phyloP scores from a whole-genome alignment of 37 sponge, comb jelly and placozoan species.

The Amphimedon queenslandica region DNA sequence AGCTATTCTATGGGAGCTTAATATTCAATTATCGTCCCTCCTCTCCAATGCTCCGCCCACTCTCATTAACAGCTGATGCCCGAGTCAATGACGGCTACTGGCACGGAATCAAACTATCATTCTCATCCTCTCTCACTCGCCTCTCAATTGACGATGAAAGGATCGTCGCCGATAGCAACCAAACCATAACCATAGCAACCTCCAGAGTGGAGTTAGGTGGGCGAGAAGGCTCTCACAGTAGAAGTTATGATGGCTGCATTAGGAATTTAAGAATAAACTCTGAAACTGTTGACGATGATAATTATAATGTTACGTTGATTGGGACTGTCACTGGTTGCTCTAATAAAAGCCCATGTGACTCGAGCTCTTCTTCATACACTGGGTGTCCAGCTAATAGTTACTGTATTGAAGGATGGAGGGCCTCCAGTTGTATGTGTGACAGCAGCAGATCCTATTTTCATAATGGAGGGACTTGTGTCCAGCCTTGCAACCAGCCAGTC shows the following conservation, averaged over 20 bases:
- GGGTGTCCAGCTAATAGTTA: too few species aligned
- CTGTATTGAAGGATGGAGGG: slow-evolving; percentile 14
- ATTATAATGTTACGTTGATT: background rate
- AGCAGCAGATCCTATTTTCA: background rate
- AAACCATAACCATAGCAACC: background rate
- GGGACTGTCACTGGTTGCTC: slow-evolving; percentile 12
- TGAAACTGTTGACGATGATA: background rate
- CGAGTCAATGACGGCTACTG: slow-evolving; percentile 32
- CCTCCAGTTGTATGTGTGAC: slow-evolving; percentile 21
- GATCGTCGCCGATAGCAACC: background rate
- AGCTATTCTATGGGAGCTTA: slow-evolving; percentile 26
- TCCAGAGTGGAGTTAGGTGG: too few species aligned
- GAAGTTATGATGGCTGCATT: too few species aligned
- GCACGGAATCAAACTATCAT: slow-evolving; percentile 15
- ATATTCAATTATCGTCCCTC: background rate
- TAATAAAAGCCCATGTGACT: background rate
- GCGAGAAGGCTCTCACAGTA: too few species aligned
- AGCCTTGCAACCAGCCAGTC: too few species aligned
- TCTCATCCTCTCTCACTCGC: background rate
- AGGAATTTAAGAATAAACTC: too few species aligned
- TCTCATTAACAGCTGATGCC: slow-evolving; percentile 14
- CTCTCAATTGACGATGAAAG: slow-evolving; percentile 34
- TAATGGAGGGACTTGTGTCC: too few species aligned
- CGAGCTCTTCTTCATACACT: too few species aligned
- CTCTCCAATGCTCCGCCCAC: background rate